A percentile compares a stretch with the other conserved stretches of the same genome.
Conservation (phyloP, 2,113 vertebrate genomes). For the Mastomys natalensis region DNA sequence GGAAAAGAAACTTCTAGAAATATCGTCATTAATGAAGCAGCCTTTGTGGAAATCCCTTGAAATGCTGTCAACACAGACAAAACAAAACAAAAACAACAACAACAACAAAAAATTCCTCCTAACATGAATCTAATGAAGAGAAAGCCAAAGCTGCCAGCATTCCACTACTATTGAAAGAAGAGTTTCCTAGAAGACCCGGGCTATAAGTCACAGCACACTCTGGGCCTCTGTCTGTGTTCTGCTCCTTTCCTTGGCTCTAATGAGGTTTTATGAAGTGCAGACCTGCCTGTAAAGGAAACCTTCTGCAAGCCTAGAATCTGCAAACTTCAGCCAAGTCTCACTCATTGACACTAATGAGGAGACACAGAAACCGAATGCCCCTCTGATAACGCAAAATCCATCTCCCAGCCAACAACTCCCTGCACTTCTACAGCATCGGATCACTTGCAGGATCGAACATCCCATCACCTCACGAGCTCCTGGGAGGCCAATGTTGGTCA, state of each 20-base stretch:
- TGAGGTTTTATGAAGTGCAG: constrained; percentile 60
- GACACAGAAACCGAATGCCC: constrained; percentile 33
- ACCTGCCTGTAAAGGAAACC: constrained; percentile 58
- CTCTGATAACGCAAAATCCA: constrained; percentile 41
- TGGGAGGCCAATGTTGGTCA: accelerated
- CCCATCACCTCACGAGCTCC: neutral
- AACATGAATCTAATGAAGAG: neutral
- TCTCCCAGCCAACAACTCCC: neutral
- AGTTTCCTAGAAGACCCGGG: neutral
- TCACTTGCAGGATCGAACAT: neutral
- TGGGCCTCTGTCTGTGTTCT: neutral
- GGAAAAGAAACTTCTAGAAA: constrained; percentile 70
- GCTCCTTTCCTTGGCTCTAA: constrained; percentile 41
- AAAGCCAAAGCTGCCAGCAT: neutral
- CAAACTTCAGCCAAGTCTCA: constrained; percentile 55
- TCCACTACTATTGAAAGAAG: neutral
- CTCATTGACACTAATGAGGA: constrained; percentile 39
- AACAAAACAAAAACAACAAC: too few relatives aligned
- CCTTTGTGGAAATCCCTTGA: constrained; percentile 38
- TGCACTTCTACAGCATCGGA: neutral
- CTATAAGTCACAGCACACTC: neutral
- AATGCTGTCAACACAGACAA: constrained; percentile 47
- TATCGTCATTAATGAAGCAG: constrained; percentile 65
- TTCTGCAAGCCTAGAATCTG: constrained; percentile 50
- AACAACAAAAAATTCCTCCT: neutral